Conservation (phyloP, 1,140 invertebrate species). For the Scaptodrosophila lebanonensis region DNA sequence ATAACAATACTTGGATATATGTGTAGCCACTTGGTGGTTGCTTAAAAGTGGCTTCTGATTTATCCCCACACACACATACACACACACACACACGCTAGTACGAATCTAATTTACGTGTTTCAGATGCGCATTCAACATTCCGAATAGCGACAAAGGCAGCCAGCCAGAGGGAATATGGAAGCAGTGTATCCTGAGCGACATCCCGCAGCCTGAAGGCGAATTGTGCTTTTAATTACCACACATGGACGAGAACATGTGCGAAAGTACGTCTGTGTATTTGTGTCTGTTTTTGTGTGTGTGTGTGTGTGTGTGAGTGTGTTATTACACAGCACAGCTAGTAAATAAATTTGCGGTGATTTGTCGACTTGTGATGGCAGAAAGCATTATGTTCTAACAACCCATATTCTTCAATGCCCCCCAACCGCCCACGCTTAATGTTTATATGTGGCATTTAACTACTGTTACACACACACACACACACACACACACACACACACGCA, state of each 20-base stretch:
- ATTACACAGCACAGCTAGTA: constrained; percentile 20
- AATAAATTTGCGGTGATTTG: constrained; percentile 70
- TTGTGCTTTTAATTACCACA: constrained; percentile 8
- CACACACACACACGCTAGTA: too few species aligned
- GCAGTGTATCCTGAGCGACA: too few species aligned
- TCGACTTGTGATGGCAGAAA: constrained; percentile 28
- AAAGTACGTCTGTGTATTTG: constrained; percentile 1
- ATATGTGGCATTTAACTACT: constrained; percentile 57
- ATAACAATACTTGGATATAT: too few species aligned
- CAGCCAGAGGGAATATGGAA: too few species aligned
- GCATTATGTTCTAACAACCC: constrained; percentile 44
- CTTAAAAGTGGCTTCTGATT: too few species aligned
- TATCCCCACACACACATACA: too few species aligned
- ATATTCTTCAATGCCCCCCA: too few species aligned
- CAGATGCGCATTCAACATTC: too few species aligned
- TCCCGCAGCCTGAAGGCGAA: constrained; percentile 2
- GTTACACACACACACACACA: constrained; percentile 21
- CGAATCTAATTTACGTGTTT: too few species aligned
- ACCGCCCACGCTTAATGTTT: too few species aligned
- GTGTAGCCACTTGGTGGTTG: too few species aligned
- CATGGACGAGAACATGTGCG: not conserved
- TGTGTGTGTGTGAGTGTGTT: constrained; percentile 1
- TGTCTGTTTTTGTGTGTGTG: constrained; percentile 5
- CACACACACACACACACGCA: constrained; percentile 24
- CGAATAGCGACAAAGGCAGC: too few species aligned